Base-by-base conservation (phyloP, 35 echinoderm and acorn worm species). In the Eucidaris tribuloides region DNA sequence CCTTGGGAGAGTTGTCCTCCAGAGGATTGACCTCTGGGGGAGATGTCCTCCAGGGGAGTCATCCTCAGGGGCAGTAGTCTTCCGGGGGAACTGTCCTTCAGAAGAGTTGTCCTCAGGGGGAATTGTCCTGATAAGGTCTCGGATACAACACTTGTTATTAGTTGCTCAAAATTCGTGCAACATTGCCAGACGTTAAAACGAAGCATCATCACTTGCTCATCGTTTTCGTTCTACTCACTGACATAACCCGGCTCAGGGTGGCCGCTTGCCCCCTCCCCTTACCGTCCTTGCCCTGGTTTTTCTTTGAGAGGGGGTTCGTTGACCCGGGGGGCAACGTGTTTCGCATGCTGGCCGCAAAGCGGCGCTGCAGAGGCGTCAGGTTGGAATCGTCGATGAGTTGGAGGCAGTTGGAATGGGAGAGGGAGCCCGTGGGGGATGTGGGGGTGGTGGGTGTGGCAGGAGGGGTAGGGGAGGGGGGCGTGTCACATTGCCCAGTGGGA, bases 341-440 rank as follows among this genome's bases (percentile, higher is more conserved):
- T 74, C 68, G 79, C 48, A 81, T 36, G 54, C 79, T 81, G 35
- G 79, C 79, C 19, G 79, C 79, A 57, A 81, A 58, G 54, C 56
- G 48, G 17, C 79, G 46, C 79, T 81, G 79, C 79, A 81, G 34
- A 1, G 79, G 50, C 31, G 79, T 30, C 31, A 81, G 28, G 17
- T 57, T 19, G 9, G 14, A 22, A 24, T 9, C 11, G 36, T 45
- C 17, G 30, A 35, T 25, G 37, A 61, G 7, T n/a, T 87, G 61
- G 20, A 78, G 76, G 37, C 62, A 42, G 1, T 45, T 71, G 5
- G 61, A 33, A 17, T 62, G n/a, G 42, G 28, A 31, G 59, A 33
- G 63, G 31, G 13, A 42, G 59, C 32, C 42, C 14, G 23, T 48
- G 24, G 59, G 29, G 63, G 24, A 71, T 24, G 42, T 84, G 20